phyloP scores from a whole-genome alignment of 1,140 invertebrate genomes.

The Tetragnatha versicolor region DNA sequence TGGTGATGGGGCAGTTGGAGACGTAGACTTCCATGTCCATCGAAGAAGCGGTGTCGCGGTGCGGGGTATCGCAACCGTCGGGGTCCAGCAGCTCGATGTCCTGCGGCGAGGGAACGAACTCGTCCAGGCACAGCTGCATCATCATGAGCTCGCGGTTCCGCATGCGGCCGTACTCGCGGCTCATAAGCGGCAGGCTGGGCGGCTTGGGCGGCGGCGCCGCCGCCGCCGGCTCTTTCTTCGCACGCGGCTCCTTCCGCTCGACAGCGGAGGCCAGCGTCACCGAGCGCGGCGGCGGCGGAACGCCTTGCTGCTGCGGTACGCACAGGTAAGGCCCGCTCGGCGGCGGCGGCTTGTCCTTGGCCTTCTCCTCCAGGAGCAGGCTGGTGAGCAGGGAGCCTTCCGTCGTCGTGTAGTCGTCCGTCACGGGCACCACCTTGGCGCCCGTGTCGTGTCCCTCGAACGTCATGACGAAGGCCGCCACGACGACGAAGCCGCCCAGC shows the following conservation, averaged over 20 bases:
- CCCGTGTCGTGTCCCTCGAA: conserved; percentile 72
- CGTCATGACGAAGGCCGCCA: conserved; percentile 93
- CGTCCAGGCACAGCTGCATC: conserved; percentile 53
- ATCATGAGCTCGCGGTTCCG: conserved; percentile 47
- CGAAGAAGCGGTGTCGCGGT: conserved; percentile 19
- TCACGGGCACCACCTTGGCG: conserved; percentile 51
- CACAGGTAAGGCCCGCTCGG: conserved; percentile 29
- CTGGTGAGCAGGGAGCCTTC: conserved; percentile 18
- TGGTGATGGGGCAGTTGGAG: conserved; percentile 53
- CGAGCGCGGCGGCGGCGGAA: conserved; percentile 8
- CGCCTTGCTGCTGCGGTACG: conserved; percentile 19
- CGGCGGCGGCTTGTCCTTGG: conserved; percentile 17
- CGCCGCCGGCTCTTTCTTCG: conserved; percentile 16
- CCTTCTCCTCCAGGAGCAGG: conserved; percentile 11
- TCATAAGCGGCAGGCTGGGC: conserved; percentile 13
- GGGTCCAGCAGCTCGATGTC: conserved; percentile 58
- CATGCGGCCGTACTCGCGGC: background rate
- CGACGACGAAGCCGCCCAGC: conserved; percentile 89
- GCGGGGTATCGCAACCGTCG: conserved; percentile 57
- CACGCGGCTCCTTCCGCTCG: background rate
- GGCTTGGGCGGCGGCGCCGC: background rate
- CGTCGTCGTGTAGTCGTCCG: conserved; percentile 8
- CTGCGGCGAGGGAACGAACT: conserved; percentile 58
- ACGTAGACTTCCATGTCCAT: conserved; percentile 57
- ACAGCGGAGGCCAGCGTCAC: background rate